Evolutionary conservation across 2,888 invertebrate species (phyloP).

Genomic region (Steinernema scapterisci): DNA sequence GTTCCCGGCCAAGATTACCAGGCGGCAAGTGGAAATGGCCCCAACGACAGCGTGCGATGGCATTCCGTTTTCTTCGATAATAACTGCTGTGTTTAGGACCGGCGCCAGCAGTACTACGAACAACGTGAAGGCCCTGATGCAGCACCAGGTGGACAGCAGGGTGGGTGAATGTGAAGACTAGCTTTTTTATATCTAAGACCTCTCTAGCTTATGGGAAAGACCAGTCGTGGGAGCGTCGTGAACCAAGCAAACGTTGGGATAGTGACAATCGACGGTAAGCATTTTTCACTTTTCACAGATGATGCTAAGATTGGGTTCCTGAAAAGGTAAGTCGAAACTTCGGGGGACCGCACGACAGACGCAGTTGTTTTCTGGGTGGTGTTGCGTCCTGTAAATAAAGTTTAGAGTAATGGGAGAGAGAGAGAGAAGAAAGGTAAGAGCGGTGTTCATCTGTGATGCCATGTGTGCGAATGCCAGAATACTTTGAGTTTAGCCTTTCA

Average conservation of each 20-base stretch:
- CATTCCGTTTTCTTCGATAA: too few relatives aligned
- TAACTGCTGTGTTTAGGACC: background rate
- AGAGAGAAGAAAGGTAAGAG: slow-evolving; percentile 14
- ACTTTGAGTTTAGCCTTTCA: slow-evolving; percentile 15
- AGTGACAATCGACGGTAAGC: slow-evolving; percentile 6
- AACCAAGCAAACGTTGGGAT: slow-evolving; percentile 4
- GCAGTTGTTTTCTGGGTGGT: background rate
- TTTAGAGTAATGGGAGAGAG: slow-evolving; percentile 7
- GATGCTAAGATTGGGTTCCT: background rate
- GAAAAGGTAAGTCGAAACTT: slow-evolving; percentile 1
- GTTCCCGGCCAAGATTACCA: background rate
- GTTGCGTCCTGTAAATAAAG: slow-evolving; percentile 2
- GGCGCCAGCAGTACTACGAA: slow-evolving; percentile 4
- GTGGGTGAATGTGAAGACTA: background rate
- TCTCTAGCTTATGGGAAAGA: background rate
- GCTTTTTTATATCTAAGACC: background rate
- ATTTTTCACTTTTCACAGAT: background rate
- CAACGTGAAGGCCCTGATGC: background rate
- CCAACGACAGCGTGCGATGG: background rate
- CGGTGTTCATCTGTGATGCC: background rate
- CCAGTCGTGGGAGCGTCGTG: background rate
- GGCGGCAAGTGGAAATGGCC: background rate
- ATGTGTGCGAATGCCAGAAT: background rate
- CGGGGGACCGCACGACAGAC: background rate
- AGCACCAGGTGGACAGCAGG: background rate